A percentile compares a stretch with the other conserved stretches of the same genome.
Conservation (phyloP, 2,888 invertebrate genomes). For the Pseudanteris insignis region DNA sequence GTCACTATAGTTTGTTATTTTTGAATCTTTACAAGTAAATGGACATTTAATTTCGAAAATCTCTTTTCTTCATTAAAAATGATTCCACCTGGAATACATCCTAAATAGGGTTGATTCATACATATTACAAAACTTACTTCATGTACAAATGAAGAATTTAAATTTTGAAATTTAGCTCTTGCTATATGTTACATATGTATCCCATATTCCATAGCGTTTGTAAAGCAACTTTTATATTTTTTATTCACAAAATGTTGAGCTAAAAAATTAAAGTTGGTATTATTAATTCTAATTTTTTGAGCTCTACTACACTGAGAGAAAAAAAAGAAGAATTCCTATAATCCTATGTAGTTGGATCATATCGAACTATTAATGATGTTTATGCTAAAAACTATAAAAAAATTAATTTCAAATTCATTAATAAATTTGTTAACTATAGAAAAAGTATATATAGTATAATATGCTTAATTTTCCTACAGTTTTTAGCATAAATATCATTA, state of each 20-base stretch:
- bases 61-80: constrained; percentile 15
- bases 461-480: too few species aligned
- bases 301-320: too few species aligned
- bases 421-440: too few species aligned
- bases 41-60: constrained; percentile 40
- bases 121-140: constrained; percentile 16
- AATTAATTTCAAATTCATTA: too few species aligned
- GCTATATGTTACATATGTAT: neutral
- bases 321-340: too few species aligned
- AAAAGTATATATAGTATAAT: too few species aligned
- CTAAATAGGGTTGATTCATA: constrained; percentile 9
- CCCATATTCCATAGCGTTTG: constrained; percentile 3
- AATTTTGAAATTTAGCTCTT: constrained; percentile 1
- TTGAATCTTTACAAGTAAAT: constrained; percentile 18
- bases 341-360: too few species aligned
- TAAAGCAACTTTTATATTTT: constrained; percentile 5
- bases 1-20: constrained; percentile 16
- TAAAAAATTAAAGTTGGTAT: constrained; percentile 1
- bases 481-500: too few species aligned
- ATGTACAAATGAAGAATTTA: neutral
- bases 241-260: neutral
- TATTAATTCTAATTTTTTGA: constrained; percentile 1
- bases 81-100: constrained; percentile 23
- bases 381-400: too few species aligned
- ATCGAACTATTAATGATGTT: too few species aligned